Base-by-base conservation (phyloP, 2,113 vertebrate genomes). In the Lucifuga dentata region DNA sequence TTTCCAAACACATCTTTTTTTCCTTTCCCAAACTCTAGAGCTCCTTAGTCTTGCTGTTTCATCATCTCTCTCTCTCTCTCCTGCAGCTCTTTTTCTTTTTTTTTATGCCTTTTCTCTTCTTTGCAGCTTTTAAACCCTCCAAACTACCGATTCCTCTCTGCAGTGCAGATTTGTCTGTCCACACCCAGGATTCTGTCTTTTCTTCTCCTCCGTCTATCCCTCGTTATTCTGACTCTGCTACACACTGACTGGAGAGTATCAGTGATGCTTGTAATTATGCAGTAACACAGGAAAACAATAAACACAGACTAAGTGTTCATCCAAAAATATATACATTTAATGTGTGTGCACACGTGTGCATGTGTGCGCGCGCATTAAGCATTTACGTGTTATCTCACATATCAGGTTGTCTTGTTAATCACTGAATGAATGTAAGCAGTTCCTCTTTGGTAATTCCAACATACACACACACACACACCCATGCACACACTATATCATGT, bases 91-190 rank as follows among this genome's bases (percentile, higher is more conserved):
- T 0, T 29, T 19, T 35, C 60, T n/a, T 15, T 43, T 8, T n/a
- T 43, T 64, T 51, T 45, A 23, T 23, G 8, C 15, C 43, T 23
- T 13, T 2, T 8, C 38, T 48, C 19, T 17, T 49, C 13, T 17
- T 2, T 13, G 2, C 11, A 12, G 13, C 12, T 40, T 17, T 17
- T 11, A 49, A 15, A 53, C 23, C 4, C 3, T 52, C 17, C 20
- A 19, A 52, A 21, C 20, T 19, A 1, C 19, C 29, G 23, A 13
- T 21, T 45, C 9, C 57, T 60, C 58, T 74, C 74, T 64, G 63
- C 73, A 82, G 36, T 81, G 52, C 64, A 60, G 48, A 53, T 68
- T 23, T 50, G 29, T 55, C 35, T 21, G 57, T 33, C 57, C 24
- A 59, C 50, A 39, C 58, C 57, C 39, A 11, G 1, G 1, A 57